phyloP scores from a whole-genome alignment of 2,113 vertebrate genomes.

The Zosterops borbonicus region DNA sequence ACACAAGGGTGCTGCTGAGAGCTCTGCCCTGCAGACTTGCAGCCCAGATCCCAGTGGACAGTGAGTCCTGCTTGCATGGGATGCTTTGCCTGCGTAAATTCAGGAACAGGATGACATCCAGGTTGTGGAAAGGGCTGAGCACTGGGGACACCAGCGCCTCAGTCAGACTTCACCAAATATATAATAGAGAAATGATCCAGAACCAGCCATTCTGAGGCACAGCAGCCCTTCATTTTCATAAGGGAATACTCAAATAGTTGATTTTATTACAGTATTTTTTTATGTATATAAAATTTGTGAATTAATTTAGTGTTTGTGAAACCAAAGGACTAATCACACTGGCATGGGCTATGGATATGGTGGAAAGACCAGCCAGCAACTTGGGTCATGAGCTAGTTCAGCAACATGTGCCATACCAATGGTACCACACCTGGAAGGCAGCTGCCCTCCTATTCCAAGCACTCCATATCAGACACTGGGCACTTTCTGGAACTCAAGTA shows the following conservation, averaged over 20 bases:
- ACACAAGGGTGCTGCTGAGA: neutral
- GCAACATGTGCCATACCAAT: accelerated
- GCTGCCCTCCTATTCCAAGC: neutral
- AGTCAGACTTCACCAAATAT: neutral
- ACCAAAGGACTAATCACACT: neutral
- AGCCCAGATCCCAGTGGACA: neutral
- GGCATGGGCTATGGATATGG: neutral
- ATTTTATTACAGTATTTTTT: neutral
- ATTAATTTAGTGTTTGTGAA: conserved; percentile 1
- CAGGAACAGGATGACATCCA: neutral
- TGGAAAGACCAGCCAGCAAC: neutral
- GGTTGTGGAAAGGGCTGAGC: neutral
- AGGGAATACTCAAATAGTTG: neutral
- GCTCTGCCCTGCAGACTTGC: neutral
- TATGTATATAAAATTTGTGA: neutral
- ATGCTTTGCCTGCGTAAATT: neutral
- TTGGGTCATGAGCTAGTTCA: neutral
- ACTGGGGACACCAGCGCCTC: neutral
- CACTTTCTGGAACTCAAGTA: neutral
- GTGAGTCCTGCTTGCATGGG: neutral
- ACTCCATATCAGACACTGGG: neutral
- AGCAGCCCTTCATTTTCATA: conserved; percentile 7
- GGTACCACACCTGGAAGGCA: neutral
- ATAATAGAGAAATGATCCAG: conserved; percentile 5
- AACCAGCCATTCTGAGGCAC: neutral